Evolutionary conservation across 2,888 invertebrate species (phyloP).

Genomic region (Dexiosoma caninum): DNA sequence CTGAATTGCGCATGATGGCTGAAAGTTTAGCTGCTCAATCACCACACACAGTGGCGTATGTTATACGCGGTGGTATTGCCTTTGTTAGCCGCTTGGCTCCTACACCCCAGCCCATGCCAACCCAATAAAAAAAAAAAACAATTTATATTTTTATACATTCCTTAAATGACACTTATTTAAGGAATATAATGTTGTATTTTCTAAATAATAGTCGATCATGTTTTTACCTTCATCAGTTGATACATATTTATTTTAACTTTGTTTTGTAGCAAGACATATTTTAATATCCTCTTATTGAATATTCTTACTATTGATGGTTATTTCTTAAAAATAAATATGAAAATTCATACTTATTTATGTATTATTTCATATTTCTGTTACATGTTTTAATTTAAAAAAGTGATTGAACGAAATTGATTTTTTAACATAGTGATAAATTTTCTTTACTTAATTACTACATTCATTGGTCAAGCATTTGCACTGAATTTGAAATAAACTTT

Average conservation of each 20-base stretch:
- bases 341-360: too few relatives aligned
- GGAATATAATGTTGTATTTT: constrained; percentile 24
- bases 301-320: constrained; percentile 26
- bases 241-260: neutral
- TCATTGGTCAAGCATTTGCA: constrained; percentile 31
- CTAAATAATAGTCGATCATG: constrained; percentile 23
- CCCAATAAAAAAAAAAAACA: constrained; percentile 60
- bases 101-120: constrained; percentile 76
- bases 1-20: constrained; percentile 87
- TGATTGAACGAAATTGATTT: neutral
- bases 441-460: constrained; percentile 29
- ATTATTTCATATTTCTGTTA: too few relatives aligned
- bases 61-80: constrained; percentile 81
- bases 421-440: constrained; percentile 16
- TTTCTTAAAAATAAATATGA: too few relatives aligned
- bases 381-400: neutral
- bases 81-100: constrained; percentile 90
- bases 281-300: neutral
- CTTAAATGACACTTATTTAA: constrained; percentile 30
- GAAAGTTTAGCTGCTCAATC: constrained; percentile 85
- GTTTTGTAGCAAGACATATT: constrained; percentile 11
- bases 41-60: constrained; percentile 82
- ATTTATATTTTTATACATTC: constrained; percentile 44
- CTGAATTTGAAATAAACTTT: constrained; percentile 47
- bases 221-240: constrained; percentile 30